phyloP scores from a whole-genome alignment of 2,888 invertebrate genomes.

The Pocota personata region DNA sequence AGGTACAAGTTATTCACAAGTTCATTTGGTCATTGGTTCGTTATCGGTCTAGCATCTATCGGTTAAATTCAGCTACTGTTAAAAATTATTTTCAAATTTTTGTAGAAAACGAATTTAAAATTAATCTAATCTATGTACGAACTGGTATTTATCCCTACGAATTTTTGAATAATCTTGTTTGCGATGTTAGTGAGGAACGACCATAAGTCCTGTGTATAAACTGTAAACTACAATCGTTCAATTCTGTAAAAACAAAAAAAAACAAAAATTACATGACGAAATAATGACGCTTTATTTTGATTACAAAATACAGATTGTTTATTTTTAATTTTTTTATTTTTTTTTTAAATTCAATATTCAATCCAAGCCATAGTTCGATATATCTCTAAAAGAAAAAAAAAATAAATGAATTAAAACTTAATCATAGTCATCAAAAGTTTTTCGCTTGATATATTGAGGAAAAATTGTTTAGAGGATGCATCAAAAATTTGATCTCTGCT shows the following conservation, averaged over 20 bases:
- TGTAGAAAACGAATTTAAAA: no score
- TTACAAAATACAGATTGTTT: constrained; percentile 6
- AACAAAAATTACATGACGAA: constrained; percentile 19
- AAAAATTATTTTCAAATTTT: background rate
- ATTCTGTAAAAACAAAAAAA: constrained; percentile 17
- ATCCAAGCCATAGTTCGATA: constrained; percentile 26
- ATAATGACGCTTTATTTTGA: constrained; percentile 38
- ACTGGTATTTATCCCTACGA: no score
- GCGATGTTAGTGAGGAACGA: constrained; percentile 7
- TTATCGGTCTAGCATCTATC: background rate
- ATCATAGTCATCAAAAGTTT: background rate
- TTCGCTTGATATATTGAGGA: background rate
- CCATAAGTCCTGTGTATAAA: constrained; percentile 11
- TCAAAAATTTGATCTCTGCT: background rate
- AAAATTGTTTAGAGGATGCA: background rate
- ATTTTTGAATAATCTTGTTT: constrained; percentile 15
- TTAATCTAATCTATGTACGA: no score
- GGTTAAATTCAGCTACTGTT: no score
- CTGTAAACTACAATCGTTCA: constrained; percentile 23
- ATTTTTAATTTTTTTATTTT: constrained; percentile 14
- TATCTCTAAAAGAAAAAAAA: background rate
- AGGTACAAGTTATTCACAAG: background rate
- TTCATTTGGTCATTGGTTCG: background rate
- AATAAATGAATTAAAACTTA: constrained; percentile 27
- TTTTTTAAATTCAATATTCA: background rate